Conservation (phyloP, 2,888 invertebrate species). For the Hermodice carunculata region DNA sequence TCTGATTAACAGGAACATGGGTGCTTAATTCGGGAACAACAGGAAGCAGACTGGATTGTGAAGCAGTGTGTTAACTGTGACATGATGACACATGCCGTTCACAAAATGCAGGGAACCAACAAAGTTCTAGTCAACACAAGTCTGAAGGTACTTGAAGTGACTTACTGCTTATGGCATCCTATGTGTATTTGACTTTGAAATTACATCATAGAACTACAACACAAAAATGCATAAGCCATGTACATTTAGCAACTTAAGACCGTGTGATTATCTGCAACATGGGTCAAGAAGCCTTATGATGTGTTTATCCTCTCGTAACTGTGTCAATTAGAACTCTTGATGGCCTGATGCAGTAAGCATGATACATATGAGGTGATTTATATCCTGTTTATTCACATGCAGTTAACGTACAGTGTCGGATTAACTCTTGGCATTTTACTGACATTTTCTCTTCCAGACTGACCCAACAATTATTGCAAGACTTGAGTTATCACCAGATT, state of each 20-base stretch:
- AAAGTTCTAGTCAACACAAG: slow-evolving; percentile 25
- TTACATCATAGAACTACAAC: too few relatives aligned
- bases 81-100: slow-evolving; percentile 46
- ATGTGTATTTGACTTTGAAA: slow-evolving; percentile 11
- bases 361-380: too few relatives aligned
- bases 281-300: too few relatives aligned
- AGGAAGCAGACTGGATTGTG: slow-evolving; percentile 45
- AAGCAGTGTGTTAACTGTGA: slow-evolving; percentile 52
- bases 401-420: too few relatives aligned
- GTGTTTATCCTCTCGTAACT: too few relatives aligned
- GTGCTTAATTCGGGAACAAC: slow-evolving; percentile 46
- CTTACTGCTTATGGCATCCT: not conserved
- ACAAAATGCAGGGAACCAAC: slow-evolving; percentile 1
- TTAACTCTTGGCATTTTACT: too few relatives aligned
- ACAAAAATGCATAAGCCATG: too few relatives aligned
- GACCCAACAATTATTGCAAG: slow-evolving; percentile 46
- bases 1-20: slow-evolving; percentile 49
- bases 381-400: too few relatives aligned
- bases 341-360: too few relatives aligned
- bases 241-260: too few relatives aligned
- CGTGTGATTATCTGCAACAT: too few relatives aligned
- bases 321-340: too few relatives aligned
- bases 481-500: slow-evolving; percentile 65
- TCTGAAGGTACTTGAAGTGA: slow-evolving; percentile 17
- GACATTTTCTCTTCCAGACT: slow-evolving; percentile 37